Evolutionary conservation across 2,888 invertebrate genomes (phyloP).

Genomic region (Oscheius sp.): DNA sequence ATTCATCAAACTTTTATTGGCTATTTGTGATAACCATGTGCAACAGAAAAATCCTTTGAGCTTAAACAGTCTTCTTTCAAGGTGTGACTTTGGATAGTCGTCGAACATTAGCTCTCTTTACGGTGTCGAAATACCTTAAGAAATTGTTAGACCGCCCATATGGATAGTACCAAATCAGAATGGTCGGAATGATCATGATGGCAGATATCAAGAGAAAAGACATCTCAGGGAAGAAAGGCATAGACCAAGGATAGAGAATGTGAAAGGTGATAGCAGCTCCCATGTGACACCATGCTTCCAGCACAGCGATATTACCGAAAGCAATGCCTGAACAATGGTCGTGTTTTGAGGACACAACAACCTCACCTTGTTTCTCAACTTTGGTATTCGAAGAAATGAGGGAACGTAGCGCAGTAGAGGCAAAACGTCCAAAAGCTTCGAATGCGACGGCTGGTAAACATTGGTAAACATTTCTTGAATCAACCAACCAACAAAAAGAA

Average conservation of each 20-base stretch:
- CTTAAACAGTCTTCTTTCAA: too few species aligned
- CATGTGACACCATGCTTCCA: slow-evolving; percentile 55
- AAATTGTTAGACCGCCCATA: not conserved
- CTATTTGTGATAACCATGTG: too few species aligned
- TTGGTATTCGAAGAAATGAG: slow-evolving; percentile 48
- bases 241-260: slow-evolving; percentile 48
- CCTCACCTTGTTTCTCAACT: slow-evolving; percentile 45
- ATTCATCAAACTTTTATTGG: too few species aligned
- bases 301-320: slow-evolving; percentile 49
- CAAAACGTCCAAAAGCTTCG: slow-evolving; percentile 55
- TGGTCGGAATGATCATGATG: slow-evolving; percentile 46
- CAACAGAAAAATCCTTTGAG: too few species aligned
- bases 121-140: not conserved
- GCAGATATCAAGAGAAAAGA: slow-evolving; percentile 57
- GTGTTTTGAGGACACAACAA: not conserved
- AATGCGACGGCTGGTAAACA: slow-evolving; percentile 47
- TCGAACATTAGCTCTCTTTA: too few species aligned
- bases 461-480: not conserved
- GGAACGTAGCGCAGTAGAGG: slow-evolving; percentile 53
- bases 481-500: slow-evolving; percentile 34
- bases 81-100: too few species aligned
- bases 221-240: slow-evolving; percentile 53
- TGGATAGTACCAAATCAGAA: slow-evolving; percentile 42
- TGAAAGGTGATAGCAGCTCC: slow-evolving; percentile 55
- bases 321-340: slow-evolving; percentile 42